Percentiles rank a stretch among this genome's conserved stretches.
These are phyloP conservation scores for Beris morrisii DNA, from an alignment of 2,888 invertebrate species.

Conservation along the genomic window DNA sequence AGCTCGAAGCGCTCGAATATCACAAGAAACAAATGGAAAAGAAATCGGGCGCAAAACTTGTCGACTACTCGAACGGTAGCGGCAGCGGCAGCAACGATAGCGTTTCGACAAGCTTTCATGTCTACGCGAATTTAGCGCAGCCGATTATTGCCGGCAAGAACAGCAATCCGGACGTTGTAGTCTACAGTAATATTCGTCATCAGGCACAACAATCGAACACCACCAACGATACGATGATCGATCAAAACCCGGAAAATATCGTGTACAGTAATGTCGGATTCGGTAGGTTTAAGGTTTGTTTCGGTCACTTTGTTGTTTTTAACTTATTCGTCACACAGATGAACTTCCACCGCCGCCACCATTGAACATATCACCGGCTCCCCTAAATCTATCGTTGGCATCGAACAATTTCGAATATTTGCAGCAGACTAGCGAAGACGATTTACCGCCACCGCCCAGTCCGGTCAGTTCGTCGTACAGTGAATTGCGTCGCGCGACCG, in stretches of 20 bases:
- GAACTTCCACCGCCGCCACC: slow-evolving; percentile 65
- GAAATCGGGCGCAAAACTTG: slow-evolving; percentile 32
- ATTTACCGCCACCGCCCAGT: slow-evolving; percentile 79
- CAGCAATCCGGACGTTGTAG: slow-evolving; percentile 53
- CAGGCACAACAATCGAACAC: slow-evolving; percentile 44
- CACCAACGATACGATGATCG: slow-evolving; percentile 43
- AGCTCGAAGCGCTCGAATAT: slow-evolving; percentile 53
- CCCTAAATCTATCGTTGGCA: slow-evolving; percentile 51
- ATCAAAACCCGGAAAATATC: slow-evolving; percentile 47
- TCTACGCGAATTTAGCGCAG: slow-evolving; percentile 49
- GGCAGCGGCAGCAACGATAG: background rate
- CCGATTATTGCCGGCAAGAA: too few species aligned
- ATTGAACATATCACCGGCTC: slow-evolving; percentile 59
- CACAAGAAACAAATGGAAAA: slow-evolving; percentile 56
- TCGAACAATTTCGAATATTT: slow-evolving; percentile 52
- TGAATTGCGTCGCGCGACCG: slow-evolving; percentile 78
- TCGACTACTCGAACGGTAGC: background rate
- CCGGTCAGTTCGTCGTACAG: slow-evolving; percentile 91
- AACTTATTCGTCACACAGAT: slow-evolving; percentile 46
- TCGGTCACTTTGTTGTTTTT: too few species aligned
- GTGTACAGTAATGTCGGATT: slow-evolving; percentile 64
- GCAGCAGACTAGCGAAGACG: slow-evolving; percentile 58
- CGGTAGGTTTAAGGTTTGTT: slow-evolving; percentile 27
- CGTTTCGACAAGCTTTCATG: slow-evolving; percentile 38
- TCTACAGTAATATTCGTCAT: slow-evolving; percentile 61